phyloP scores from a whole-genome alignment of 2,113 vertebrate species.

The Labeo rohita region DNA sequence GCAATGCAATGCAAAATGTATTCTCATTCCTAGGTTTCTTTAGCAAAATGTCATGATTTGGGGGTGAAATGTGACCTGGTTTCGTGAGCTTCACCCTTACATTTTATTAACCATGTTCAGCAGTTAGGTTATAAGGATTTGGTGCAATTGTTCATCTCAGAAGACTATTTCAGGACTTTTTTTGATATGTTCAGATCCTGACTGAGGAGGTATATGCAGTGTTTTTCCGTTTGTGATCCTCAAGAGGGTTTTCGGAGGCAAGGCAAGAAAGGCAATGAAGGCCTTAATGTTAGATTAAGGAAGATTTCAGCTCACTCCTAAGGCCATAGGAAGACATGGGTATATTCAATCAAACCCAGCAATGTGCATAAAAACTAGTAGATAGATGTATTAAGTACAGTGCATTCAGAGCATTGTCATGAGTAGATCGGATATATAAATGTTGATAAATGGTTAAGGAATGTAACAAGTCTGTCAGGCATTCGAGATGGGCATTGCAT shows the following conservation, averaged over 20 bases:
- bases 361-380: neutral
- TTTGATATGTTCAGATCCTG: slow-evolving; percentile 45
- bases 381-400: neutral
- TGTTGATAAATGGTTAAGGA: slow-evolving; percentile 12
- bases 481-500: neutral
- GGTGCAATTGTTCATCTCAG: slow-evolving; percentile 30
- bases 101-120: slow-evolving; percentile 31
- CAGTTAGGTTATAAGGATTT: slow-evolving; percentile 40
- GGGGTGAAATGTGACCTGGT: neutral
- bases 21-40: neutral
- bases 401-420: slow-evolving; percentile 15
- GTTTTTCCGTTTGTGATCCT: slow-evolving; percentile 39
- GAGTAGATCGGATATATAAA: neutral
- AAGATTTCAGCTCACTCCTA: slow-evolving; percentile 32
- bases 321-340: slow-evolving; percentile 58
- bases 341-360: neutral
- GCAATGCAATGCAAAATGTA: neutral
- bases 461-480: slow-evolving; percentile 32
- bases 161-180: slow-evolving; percentile 43
- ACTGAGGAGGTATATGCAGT: slow-evolving; percentile 43
- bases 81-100: slow-evolving; percentile 13
- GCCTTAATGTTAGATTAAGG: slow-evolving; percentile 38
- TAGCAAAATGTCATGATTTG: neutral
- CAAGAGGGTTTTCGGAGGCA: slow-evolving; percentile 36
- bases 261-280: slow-evolving; percentile 42